These are phyloP conservation scores for Sporophila hypoxantha DNA, from an alignment of 2,113 vertebrate species.

Conservation along the genomic window DNA sequence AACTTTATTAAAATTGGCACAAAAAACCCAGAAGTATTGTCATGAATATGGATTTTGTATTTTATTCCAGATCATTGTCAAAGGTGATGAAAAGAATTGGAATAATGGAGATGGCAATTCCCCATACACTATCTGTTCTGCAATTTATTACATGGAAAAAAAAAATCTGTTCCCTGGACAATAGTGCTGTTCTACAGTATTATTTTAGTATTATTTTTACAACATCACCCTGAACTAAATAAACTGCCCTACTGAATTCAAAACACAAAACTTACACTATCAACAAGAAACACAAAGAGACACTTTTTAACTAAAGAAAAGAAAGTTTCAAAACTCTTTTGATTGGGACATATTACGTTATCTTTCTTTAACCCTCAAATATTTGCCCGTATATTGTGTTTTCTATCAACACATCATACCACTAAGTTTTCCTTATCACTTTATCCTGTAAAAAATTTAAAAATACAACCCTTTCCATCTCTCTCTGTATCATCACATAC, in stretches of 20 bases:
- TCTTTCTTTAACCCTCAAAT: neutral
- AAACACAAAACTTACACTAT: neutral
- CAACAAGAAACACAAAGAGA: neutral
- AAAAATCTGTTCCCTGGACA: neutral
- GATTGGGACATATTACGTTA: neutral
- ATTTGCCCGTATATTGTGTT: accelerated
- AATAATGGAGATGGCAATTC: neutral
- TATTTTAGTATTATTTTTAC: neutral
- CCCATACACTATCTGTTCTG: neutral
- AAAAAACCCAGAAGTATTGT: neutral
- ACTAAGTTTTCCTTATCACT: neutral
- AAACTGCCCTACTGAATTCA: neutral
- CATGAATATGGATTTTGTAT: slow-evolving; percentile 8
- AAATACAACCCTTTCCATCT: neutral
- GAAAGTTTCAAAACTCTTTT: neutral
- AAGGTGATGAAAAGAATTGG: neutral
- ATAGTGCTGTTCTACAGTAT: neutral
- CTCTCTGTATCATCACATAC: neutral
- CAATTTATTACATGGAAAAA: neutral
- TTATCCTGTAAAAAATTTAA: neutral
- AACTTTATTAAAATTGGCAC: neutral
- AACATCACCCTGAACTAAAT: neutral
- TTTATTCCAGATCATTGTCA: slow-evolving; percentile 1
- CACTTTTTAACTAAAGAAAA: neutral
- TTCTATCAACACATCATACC: neutral